Evolutionary conservation across 1,140 invertebrate genomes (phyloP).

Genomic region (Harpegnathos saltator): DNA sequence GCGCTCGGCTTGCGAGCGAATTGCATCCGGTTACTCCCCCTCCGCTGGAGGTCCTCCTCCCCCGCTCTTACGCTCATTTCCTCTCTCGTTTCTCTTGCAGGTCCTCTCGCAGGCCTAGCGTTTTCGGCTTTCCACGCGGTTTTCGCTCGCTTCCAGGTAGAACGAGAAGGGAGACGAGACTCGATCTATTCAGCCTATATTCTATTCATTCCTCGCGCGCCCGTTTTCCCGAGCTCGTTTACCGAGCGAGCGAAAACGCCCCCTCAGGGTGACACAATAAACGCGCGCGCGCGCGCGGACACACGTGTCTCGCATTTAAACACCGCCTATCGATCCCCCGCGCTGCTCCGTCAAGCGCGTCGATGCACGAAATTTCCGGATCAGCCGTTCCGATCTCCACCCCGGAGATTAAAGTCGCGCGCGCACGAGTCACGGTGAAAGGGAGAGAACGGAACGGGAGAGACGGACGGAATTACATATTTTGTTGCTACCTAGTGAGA

Average conservation of each 20-base stretch:
- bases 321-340: conserved; percentile 8
- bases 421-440: conserved; percentile 14
- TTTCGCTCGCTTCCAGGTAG: neutral
- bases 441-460: conserved; percentile 51
- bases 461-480: conserved; percentile 39
- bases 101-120: neutral
- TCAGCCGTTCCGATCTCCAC: conserved; percentile 11
- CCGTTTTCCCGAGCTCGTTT: neutral
- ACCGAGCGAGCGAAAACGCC: neutral
- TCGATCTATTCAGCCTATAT: too few relatives aligned
- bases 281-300: too few relatives aligned
- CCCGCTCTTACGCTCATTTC: conserved; percentile 12
- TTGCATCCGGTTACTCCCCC: conserved; percentile 53
- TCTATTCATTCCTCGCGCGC: neutral
- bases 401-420: conserved; percentile 36
- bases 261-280: neutral
- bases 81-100: neutral
- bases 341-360: conserved; percentile 22
- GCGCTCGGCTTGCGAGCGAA: conserved; percentile 41
- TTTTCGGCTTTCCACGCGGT: conserved; percentile 25
- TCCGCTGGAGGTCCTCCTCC: neutral
- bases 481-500: conserved; percentile 24
- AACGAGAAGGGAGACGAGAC: too few relatives aligned
- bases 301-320: neutral
- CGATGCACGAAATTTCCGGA: conserved; percentile 36